Evolutionary conservation across 2,113 vertebrate genomes (phyloP), one percentile per base, ranked within the genome.

Genomic region (Pimephales promelas): DNA sequence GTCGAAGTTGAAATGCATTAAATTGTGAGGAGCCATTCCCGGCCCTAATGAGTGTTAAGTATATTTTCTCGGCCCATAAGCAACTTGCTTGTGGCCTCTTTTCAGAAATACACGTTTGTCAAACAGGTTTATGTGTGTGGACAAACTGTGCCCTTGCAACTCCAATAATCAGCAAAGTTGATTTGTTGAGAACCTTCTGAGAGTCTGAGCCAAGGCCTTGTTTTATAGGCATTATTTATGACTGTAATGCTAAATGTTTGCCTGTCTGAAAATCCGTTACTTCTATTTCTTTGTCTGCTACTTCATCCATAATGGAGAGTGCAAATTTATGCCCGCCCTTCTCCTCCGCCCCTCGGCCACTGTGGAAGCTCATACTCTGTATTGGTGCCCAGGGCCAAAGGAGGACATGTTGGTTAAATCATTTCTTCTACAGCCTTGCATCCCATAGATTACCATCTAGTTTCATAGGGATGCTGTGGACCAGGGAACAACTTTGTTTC

Each of bases 221-320:
- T 81, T 92, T 91, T 92, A 93, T 86, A 70, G 86, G 74, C 73
- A 14, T 64, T 90, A 87, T 92, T 92, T 92, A 92, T 45, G 3
- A 68, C 86, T 73, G 81, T 61, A 24, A 61, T 78, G 81, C 84
- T 74, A 81, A 87, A 83, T 85, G 88, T 90, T 86, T 90, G 84
- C 90, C 85, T 81, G 82, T 81, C 86, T 81, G 86, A 86, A 83
- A 82, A 70, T 52, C 72, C 54, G 43, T 52, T 70, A 77, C 82
- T 66, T 85, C 71, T 22, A 79, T 62, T 74, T 81, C 78, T 45
- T 66, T 14, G 22, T 81, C 84, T 74, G 79, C 66, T 40, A 26
- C 56, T 81, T 47, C 28, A 40, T 49, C 47, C 20, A 31, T 36
- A 49, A 28, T 47, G 31, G 61, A 85, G 86, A 88, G 34, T 40